These are phyloP conservation scores for Papilio elwesi DNA, from an alignment of 2,888 invertebrate genomes.

Conservation along the genomic window DNA sequence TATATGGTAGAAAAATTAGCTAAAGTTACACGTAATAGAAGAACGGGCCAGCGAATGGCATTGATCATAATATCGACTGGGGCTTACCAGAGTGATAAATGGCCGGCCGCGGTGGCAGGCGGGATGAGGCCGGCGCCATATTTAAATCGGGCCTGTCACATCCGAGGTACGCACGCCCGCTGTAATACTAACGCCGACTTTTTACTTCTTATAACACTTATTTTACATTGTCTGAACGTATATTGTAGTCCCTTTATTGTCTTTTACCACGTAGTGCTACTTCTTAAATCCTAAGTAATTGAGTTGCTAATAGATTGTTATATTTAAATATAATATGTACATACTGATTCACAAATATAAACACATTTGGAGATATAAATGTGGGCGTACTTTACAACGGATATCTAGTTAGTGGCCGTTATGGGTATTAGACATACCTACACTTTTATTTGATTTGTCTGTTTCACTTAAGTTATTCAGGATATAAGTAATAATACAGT, in stretches of 20 bases:
- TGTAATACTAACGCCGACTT: conserved; percentile 39
- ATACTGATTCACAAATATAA: too few relatives aligned
- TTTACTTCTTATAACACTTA: conserved; percentile 23
- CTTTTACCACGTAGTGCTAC: too few relatives aligned
- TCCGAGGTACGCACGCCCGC: conserved; percentile 57
- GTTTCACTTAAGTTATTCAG: too few relatives aligned
- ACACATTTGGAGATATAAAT: too few relatives aligned
- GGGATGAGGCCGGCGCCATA: conserved; percentile 79
- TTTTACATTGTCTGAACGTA: neutral
- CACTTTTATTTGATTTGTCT: too few relatives aligned
- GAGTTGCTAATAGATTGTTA: too few relatives aligned
- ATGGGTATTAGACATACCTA: too few relatives aligned
- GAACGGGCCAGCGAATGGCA: conserved; percentile 72
- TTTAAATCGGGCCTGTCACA: conserved; percentile 80
- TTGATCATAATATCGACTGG: conserved; percentile 84
- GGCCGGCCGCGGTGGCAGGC: conserved; percentile 75
- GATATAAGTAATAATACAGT: too few relatives aligned
- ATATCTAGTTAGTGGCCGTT: too few relatives aligned
- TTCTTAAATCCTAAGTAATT: too few relatives aligned
- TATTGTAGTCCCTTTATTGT: neutral
- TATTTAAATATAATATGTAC: too few relatives aligned
- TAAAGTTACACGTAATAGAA: conserved; percentile 54
- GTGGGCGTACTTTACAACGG: too few relatives aligned
- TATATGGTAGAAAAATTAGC: neutral
- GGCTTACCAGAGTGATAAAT: conserved; percentile 83